Conservation (phyloP, 92 coral and sea anemone species). For the Parazoanthus darwini region DNA sequence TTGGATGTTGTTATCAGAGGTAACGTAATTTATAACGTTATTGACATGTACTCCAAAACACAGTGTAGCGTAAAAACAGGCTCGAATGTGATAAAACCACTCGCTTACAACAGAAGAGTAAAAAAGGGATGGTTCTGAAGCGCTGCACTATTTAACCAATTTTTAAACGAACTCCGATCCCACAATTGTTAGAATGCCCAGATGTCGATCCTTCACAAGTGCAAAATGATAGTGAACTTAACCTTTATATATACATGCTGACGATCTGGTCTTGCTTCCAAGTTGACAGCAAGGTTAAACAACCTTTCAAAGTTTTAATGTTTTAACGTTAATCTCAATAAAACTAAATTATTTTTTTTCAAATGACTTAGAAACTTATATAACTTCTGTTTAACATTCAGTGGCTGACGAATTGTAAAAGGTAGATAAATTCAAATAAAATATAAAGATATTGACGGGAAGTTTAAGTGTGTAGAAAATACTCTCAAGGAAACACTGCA, state of each 20-base stretch:
- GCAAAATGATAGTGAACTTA: background rate
- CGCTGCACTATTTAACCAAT: background rate
- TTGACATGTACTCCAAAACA: background rate
- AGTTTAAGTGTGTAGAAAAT: background rate
- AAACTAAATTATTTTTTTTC: background rate
- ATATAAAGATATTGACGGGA: background rate
- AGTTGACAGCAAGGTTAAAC: background rate
- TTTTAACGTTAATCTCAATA: too few species aligned
- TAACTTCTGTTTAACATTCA: too few species aligned
- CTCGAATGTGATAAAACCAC: background rate
- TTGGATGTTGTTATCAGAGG: background rate
- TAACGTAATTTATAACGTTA: background rate
- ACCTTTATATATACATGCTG: background rate
- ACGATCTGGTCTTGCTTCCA: background rate
- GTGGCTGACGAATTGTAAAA: background rate
- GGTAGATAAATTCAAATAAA: slow-evolving; percentile 2
- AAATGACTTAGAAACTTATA: background rate
- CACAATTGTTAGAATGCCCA: background rate
- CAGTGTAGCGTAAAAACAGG: background rate
- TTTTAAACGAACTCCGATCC: background rate
- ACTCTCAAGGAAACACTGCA: background rate
- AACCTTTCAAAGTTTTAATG: background rate
- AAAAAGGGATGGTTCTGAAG: background rate
- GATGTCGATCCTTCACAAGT: background rate
- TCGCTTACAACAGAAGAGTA: background rate